phyloP scores from a whole-genome alignment of 2,797 vertebrate species.

The Monodelphis domestica region DNA sequence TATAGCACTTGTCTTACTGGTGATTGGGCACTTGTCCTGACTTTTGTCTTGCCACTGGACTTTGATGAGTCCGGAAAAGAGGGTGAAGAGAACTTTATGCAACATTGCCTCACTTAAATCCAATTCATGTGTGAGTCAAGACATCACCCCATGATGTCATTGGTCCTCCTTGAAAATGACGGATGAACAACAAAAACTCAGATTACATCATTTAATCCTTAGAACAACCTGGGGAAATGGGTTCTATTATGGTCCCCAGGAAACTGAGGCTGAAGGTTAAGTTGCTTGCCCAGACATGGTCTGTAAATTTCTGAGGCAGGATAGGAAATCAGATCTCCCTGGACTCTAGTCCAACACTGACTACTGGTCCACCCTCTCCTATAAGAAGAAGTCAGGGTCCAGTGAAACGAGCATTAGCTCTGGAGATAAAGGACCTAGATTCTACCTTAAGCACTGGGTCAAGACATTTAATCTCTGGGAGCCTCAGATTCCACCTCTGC shows the following conservation, averaged over 20 bases:
- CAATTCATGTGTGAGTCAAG: too few relatives aligned
- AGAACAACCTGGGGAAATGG: not conserved
- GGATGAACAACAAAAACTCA: too few relatives aligned
- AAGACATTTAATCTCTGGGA: too few relatives aligned
- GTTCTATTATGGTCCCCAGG: not conserved
- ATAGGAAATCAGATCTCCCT: not conserved
- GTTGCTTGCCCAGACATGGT: not conserved
- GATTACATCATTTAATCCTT: not conserved
- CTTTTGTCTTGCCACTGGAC: too few relatives aligned
- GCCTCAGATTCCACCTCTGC: not conserved
- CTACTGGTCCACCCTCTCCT: not conserved
- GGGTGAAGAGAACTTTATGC: too few relatives aligned
- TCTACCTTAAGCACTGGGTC: not conserved
- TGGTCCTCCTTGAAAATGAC: too few relatives aligned
- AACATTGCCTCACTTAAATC: too few relatives aligned
- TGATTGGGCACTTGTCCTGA: too few relatives aligned
- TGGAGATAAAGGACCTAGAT: not conserved
- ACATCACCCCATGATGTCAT: too few relatives aligned
- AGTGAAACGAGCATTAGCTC: not conserved
- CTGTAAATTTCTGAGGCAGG: not conserved
- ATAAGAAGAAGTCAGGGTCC: not conserved
- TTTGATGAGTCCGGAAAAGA: too few relatives aligned
- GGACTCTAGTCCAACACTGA: not conserved
- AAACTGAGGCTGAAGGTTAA: not conserved
- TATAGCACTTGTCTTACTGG: not conserved